Evolutionary conservation across 2,888 invertebrate genomes (phyloP).

Genomic region (Ochropleura leucogaster): DNA sequence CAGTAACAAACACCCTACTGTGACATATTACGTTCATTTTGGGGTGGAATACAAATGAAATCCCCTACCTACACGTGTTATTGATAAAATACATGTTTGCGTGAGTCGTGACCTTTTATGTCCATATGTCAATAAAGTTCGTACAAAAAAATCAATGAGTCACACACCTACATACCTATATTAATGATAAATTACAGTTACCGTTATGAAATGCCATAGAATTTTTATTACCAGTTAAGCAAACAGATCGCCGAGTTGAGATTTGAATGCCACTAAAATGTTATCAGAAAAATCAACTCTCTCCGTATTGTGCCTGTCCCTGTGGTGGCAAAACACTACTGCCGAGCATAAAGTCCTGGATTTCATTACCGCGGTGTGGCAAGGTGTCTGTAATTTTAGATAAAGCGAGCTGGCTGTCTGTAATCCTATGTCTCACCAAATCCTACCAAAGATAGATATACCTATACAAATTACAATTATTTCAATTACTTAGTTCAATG

Average conservation of each 20-base stretch:
- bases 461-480: background rate
- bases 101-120: slow-evolving; percentile 50
- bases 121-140: slow-evolving; percentile 26
- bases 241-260: background rate
- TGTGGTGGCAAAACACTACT: background rate
- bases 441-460: background rate
- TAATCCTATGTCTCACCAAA: background rate
- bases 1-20: slow-evolving; percentile 1
- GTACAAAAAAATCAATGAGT: slow-evolving; percentile 44
- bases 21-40: slow-evolving; percentile 12
- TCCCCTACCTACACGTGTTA: slow-evolving; percentile 14
- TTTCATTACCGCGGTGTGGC: too few species aligned
- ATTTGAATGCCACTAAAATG: slow-evolving; percentile 5
- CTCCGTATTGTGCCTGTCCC: too few species aligned
- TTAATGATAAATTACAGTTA: slow-evolving; percentile 21
- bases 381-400: too few species aligned
- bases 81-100: slow-evolving; percentile 46
- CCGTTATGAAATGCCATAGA: slow-evolving; percentile 30
- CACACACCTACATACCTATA: slow-evolving; percentile 3
- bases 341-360: background rate
- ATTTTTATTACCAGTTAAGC: background rate
- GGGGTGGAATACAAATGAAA: slow-evolving; percentile 27
- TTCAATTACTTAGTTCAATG: background rate
- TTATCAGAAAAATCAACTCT: background rate
- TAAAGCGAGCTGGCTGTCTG: background rate